Evolutionary conservation across 2,888 invertebrate genomes (phyloP).

Genomic region (Nymphalis urticae): DNA sequence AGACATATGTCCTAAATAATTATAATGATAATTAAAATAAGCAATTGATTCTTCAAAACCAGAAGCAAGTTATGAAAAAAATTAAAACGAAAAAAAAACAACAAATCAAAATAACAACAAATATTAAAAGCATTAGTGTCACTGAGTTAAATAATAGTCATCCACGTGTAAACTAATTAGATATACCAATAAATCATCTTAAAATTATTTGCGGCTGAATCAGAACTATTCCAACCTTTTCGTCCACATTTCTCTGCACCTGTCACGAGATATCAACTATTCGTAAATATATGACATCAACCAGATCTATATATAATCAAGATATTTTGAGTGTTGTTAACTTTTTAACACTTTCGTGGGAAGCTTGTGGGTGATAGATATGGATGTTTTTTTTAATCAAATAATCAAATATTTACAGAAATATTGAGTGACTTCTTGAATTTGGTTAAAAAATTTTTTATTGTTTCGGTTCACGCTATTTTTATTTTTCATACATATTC

Average conservation of each 20-base stretch:
- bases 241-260: neutral
- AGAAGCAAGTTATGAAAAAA: neutral
- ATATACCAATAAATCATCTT: neutral
- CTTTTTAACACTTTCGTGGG: neutral
- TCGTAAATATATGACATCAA: neutral
- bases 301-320: neutral
- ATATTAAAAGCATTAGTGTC: too few species aligned
- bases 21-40: too few species aligned
- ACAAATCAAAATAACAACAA: neutral
- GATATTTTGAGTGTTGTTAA: neutral
- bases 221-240: neutral
- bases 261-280: neutral
- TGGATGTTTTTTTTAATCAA: too few species aligned
- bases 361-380: neutral
- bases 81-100: neutral
- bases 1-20: too few species aligned
- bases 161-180: slow-evolving; percentile 1
- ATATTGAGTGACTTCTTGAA: too few species aligned
- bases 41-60: too few species aligned
- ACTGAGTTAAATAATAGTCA: neutral
- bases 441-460: too few species aligned
- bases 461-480: too few species aligned
- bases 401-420: too few species aligned
- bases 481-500: too few species aligned
- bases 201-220: neutral